These are phyloP conservation scores for Caenorhabditis sp. DNA, from an alignment of 2,888 invertebrate species.

Conservation along the genomic window DNA sequence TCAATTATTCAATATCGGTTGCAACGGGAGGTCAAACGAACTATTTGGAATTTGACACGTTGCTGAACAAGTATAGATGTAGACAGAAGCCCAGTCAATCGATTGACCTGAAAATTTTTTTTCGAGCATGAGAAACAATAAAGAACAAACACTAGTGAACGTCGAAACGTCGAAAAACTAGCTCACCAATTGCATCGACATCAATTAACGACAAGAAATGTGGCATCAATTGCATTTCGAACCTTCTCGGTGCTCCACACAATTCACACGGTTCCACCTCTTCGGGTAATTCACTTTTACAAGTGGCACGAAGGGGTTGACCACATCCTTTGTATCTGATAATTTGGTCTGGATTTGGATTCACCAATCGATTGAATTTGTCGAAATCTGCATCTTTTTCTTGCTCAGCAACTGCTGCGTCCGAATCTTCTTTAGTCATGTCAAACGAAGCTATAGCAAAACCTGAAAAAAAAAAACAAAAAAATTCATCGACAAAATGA, in stretches of 20 bases:
- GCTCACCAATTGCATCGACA: slow-evolving; percentile 59
- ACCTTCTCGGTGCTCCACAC: slow-evolving; percentile 82
- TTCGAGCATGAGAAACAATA: too few species aligned
- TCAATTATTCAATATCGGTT: too few species aligned
- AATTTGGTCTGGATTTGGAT: slow-evolving; percentile 82
- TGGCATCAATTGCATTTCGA: slow-evolving; percentile 85
- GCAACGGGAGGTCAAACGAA: too few species aligned
- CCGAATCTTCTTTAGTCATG: slow-evolving; percentile 45
- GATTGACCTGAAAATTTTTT: slow-evolving; percentile 39
- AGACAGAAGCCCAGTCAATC: slow-evolving; percentile 89
- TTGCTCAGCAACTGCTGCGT: slow-evolving; percentile 48
- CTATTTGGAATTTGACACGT: slow-evolving; percentile 79
- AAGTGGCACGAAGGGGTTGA: slow-evolving; percentile 82
- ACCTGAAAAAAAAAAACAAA: too few species aligned
- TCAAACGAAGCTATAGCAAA: too few species aligned
- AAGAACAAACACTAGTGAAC: background rate
- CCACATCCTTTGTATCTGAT: slow-evolving; percentile 76
- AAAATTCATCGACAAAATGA: too few species aligned
- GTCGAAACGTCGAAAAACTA: background rate
- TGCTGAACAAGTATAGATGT: slow-evolving; percentile 83
- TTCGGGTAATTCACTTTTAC: slow-evolving; percentile 70
- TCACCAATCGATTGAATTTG: slow-evolving; percentile 79
- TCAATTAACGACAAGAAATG: slow-evolving; percentile 66
- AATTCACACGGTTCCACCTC: slow-evolving; percentile 79
- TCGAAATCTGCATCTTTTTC: slow-evolving; percentile 80